Evolutionary conservation across 2,888 invertebrate species (phyloP), one percentile per base, ranked within the genome.

Genomic region (Agonopterix alstromeriana): DNA sequence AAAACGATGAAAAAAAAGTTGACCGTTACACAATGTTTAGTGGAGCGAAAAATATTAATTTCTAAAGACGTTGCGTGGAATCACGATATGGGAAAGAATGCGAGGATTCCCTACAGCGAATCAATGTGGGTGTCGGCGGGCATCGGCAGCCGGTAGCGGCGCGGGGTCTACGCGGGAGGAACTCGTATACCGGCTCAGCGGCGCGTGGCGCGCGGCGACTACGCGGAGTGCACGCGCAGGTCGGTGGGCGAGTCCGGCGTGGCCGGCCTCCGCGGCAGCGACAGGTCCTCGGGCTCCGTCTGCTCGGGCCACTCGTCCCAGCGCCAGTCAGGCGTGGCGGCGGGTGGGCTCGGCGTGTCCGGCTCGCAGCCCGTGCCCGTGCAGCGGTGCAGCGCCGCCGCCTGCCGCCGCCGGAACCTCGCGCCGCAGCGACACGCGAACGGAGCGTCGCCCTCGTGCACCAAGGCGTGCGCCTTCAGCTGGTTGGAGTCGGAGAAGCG

Each of bases 401-500:
- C 97, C 77, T 97, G 97, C 77, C 96, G 92, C 61, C 97, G 90
- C 17, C 97, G 90, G 83, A 96, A 97, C 56, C 94, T 91, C 57
- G 93, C 92, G 54, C 93, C 93, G 69, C 97, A 97, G 11, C 93
- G 91, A 77, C 97, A 97, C 47, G 92, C 92, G 77, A 95, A 97
- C 0, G 97, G 97, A 62, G 97, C 97, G 76, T 97, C 95, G 38
- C 96, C 96, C 60, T 95, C 95, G 82, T 97, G 97, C 48, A 96
- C 95, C 56, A 97, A 83, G 67, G 93, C 91, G 73, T 97, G 97
- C 4, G 97, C 96, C 80, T 97, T 97, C 48, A 97, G 87, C 76
- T 97, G 97, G 73, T 97, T 97, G 5, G 96, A 95, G 78, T 97
- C 97, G 54, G 96, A 96, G 83, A 97, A 97, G 58, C 94, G 93